Evolutionary conservation across 2,113 vertebrate species (phyloP).

Genomic region (Python bivittatus): DNA sequence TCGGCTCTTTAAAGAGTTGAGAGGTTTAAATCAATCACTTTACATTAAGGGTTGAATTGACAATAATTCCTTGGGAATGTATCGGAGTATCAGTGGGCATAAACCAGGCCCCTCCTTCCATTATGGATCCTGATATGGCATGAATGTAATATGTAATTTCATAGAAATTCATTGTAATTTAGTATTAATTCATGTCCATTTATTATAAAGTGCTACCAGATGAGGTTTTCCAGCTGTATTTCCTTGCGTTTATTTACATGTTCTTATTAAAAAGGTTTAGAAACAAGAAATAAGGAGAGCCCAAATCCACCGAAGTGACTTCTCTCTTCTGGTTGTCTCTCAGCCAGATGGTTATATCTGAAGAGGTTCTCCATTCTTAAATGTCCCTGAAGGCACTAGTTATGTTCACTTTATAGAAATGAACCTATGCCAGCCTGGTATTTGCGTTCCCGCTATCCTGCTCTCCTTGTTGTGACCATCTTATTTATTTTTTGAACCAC

Average conservation of each 20-base stretch:
- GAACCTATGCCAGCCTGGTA: neutral
- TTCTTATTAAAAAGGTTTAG: constrained; percentile 14
- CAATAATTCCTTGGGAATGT: constrained; percentile 23
- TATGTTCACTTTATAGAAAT: neutral
- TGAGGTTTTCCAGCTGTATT: constrained; percentile 54
- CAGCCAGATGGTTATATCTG: neutral
- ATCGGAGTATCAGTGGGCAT: constrained; percentile 55
- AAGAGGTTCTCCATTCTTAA: neutral
- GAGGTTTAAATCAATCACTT: constrained; percentile 6
- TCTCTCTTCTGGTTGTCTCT: neutral
- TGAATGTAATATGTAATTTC: constrained; percentile 72
- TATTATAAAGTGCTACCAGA: constrained; percentile 72
- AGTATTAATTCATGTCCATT: constrained; percentile 65
- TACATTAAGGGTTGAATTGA: constrained; percentile 4
- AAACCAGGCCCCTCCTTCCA: constrained; percentile 25
- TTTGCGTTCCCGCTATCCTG: neutral
- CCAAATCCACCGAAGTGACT: neutral
- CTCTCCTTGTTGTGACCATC: neutral
- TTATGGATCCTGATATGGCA: constrained; percentile 58
- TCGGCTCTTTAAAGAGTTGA: constrained; percentile 46
- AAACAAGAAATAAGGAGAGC: constrained; percentile 5
- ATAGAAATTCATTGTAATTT: constrained; percentile 70
- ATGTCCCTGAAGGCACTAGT: neutral
- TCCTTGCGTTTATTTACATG: constrained; percentile 56
- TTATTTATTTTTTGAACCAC: neutral